These are phyloP conservation scores for Pseudomyrmex cubaensis DNA, from an alignment of 1,140 invertebrate genomes.

Conservation along the genomic window DNA sequence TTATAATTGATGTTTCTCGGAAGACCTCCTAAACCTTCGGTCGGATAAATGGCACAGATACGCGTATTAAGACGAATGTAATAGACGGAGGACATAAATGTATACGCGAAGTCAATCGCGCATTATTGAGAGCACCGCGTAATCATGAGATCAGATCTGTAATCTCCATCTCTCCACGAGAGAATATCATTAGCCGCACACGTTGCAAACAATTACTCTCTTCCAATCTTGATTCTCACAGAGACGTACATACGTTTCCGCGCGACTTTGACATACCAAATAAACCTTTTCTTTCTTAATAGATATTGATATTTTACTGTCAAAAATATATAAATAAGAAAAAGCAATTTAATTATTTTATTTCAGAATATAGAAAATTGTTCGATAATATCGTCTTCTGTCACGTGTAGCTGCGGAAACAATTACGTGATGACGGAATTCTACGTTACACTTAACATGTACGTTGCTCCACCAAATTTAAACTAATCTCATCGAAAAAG, in stretches of 20 bases:
- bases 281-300: background rate
- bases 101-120: background rate
- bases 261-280: too few relatives aligned
- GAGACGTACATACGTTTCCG: background rate
- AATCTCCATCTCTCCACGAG: conserved; percentile 1
- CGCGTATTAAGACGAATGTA: conserved; percentile 16
- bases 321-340: background rate
- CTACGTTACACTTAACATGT: too few relatives aligned
- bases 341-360: background rate
- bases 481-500: background rate
- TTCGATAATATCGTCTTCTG: background rate
- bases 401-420: background rate
- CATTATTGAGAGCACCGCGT: conserved; percentile 19
- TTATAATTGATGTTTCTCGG: conserved; percentile 48
- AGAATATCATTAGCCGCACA: too few relatives aligned
- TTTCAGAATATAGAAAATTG: background rate
- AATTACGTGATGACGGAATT: background rate
- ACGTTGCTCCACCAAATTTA: background rate
- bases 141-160: background rate
- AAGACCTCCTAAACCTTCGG: conserved; percentile 52
- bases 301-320: background rate
- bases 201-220: background rate
- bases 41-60: conserved; percentile 18
- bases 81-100: background rate
- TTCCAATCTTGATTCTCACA: background rate